A percentile compares a stretch with the other conserved stretches of the same genome.
Conservation (phyloP, 1,140 invertebrate species). For the Neotoxoptera formosana region DNA sequence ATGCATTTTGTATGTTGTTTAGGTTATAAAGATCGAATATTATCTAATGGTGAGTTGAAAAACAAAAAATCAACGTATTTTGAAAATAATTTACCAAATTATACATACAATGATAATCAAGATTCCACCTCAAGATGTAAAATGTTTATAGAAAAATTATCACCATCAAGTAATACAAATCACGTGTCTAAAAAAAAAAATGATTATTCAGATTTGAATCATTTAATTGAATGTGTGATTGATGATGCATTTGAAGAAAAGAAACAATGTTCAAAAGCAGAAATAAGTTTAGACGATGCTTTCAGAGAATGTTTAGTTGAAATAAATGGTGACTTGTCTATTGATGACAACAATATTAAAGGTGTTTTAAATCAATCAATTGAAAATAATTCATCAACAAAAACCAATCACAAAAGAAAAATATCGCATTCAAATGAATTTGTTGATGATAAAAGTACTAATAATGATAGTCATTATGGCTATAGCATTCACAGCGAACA, state of each 20-base stretch:
- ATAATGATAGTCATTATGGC: neutral
- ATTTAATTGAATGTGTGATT: neutral
- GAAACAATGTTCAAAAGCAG: neutral
- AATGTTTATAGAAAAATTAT: neutral
- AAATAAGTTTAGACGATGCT: slow-evolving; percentile 61
- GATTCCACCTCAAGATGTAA: neutral
- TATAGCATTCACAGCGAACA: neutral
- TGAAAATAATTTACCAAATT: neutral
- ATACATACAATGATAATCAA: neutral
- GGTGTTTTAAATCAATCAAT: neutral
- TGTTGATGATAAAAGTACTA: too few species aligned
- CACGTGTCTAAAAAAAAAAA: neutral
- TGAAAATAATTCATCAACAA: neutral
- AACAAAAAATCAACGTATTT: too few species aligned
- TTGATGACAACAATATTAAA: neutral
- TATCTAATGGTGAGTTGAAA: neutral
- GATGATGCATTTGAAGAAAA: neutral
- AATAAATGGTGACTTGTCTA: neutral
- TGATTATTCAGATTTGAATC: neutral
- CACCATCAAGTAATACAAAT: neutral
- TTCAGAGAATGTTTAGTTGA: neutral
- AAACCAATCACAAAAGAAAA: slow-evolving; percentile 33
- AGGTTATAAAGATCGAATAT: neutral
- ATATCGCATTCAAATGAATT: neutral
- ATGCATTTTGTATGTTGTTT: neutral